Percentiles rank a stretch among this genome's conserved stretches.
Evolutionary conservation across 2,797 vertebrate genomes (phyloP).

Genomic region (Lutjanus campechanus): DNA sequence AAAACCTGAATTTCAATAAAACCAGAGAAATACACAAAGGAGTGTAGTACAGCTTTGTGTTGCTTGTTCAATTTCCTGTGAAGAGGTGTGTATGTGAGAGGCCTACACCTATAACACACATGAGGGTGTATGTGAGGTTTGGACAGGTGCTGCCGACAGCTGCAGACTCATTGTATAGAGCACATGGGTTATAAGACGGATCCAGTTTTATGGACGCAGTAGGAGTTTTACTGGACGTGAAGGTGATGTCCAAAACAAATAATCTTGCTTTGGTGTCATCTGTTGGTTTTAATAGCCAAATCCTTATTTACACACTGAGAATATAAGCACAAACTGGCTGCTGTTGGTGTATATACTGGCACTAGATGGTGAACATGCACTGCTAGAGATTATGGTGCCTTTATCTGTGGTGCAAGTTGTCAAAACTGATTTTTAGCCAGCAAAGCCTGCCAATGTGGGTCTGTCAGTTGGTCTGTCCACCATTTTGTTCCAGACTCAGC

Average conservation of each 20-base stretch:
- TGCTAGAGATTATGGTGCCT: background rate
- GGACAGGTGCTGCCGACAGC: slow-evolving; percentile 57
- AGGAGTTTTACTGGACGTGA: slow-evolving; percentile 22
- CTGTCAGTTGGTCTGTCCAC: too few relatives aligned
- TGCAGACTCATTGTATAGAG: slow-evolving; percentile 46
- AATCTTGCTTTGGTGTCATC: slow-evolving; percentile 7
- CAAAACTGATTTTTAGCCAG: background rate
- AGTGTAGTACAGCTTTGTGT: slow-evolving; percentile 4
- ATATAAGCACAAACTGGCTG: background rate
- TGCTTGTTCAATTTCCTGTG: slow-evolving; percentile 55
- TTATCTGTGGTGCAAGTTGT: background rate
- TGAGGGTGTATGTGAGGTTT: slow-evolving; percentile 29
- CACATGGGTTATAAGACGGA: slow-evolving; percentile 19
- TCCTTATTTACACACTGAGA: slow-evolving; percentile 3
- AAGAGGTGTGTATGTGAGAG: slow-evolving; percentile 8
- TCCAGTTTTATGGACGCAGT: slow-evolving; percentile 44
- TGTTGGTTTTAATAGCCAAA: slow-evolving; percentile 24
- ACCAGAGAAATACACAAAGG: slow-evolving; percentile 17
- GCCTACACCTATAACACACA: slow-evolving; percentile 17
- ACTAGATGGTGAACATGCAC: background rate
- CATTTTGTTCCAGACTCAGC: too few relatives aligned
- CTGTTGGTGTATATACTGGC: background rate
- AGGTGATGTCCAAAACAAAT: slow-evolving; percentile 39
- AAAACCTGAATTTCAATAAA: slow-evolving; percentile 32
- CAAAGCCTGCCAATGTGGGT: background rate